Evolutionary conservation across 2,797 vertebrate species (phyloP), one percentile per base, ranked within the genome.

Genomic region (Gadopsis marmoratus): DNA sequence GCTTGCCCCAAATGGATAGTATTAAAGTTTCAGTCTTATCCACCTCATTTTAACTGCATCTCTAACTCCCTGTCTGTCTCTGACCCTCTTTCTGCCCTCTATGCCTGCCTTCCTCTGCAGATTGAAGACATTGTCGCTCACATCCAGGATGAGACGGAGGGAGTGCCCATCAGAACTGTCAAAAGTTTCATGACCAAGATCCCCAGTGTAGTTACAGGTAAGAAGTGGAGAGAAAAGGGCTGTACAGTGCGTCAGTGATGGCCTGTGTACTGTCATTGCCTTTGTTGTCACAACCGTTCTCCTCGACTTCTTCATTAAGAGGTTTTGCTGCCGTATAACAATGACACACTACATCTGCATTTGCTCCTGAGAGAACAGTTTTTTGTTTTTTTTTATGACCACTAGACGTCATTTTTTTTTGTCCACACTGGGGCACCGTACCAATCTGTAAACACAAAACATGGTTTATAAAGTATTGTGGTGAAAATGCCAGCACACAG

Each of bases 151-250:
- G 98, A 99, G 93, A 94, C 96, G 0, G 97, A 98, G 5, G 98
- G 98, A 1, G 97, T 99, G 63, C 97, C 97, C 63, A 96, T 99
- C 91, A 96, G 98, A 88, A 99, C 98, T 16, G 98, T 99, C 88
- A 99, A 99, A 95, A 99, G 98, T 88, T 99, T 99, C 93, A 96
- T 99, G 95, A 97, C 98, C 70, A 99, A 99, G 95, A 99, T 99
- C 88, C 98, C 98, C 85, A 99, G 98, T 17, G 98, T 99, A 0
- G 97, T 99, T 86, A 99, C 98, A 16, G 98, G 98, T 99, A 95
- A 89, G 91, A 59, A 66, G 41, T 9, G 16, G 13, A 60, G 19
- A 7, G 4, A 26, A 37, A 55, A n/a, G 6, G 62, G 4, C 67
- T 17, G 48, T 55, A 51, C 74, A 69, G 33, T 43, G 4, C 41